Evolutionary conservation across 1,140 invertebrate genomes (phyloP).

Genomic region (Drosophila kohkoa): DNA sequence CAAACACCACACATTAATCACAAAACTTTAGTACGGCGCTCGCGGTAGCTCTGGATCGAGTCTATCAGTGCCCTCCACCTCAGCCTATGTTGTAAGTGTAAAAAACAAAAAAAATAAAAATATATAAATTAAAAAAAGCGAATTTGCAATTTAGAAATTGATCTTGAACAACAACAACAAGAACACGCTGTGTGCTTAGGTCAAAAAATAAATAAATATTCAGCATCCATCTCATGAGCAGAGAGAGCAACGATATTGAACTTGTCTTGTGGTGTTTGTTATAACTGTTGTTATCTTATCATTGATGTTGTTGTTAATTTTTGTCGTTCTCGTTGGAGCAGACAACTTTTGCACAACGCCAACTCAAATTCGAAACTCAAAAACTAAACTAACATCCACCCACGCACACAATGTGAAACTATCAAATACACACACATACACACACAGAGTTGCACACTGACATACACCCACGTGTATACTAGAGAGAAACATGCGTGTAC

Average conservation of each 20-base stretch:
- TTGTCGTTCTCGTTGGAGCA: slow-evolving; percentile 53
- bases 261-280: slow-evolving; percentile 71
- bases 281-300: slow-evolving; percentile 57
- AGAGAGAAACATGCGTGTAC: not conserved
- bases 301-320: slow-evolving; percentile 45
- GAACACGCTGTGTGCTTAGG: slow-evolving; percentile 43
- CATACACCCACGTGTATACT: slow-evolving; percentile 20
- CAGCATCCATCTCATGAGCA: slow-evolving; percentile 38
- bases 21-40: slow-evolving; percentile 79
- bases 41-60: slow-evolving; percentile 89
- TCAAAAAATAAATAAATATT: slow-evolving; percentile 13
- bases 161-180: slow-evolving; percentile 33
- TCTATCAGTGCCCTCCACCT: slow-evolving; percentile 90
- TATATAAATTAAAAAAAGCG: slow-evolving; percentile 2
- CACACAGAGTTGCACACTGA: slow-evolving; percentile 9
- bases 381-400: slow-evolving; percentile 25
- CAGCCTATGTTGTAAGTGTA: slow-evolving; percentile 87
- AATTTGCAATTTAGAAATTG: slow-evolving; percentile 16
- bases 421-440: slow-evolving; percentile 23
- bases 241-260: slow-evolving; percentile 54
- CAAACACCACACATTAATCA: slow-evolving; percentile 3
- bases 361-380: slow-evolving; percentile 16
- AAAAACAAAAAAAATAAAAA: slow-evolving; percentile 64
- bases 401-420: slow-evolving; percentile 1
- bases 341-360: slow-evolving; percentile 45